These are phyloP conservation scores for Acronicta aceris DNA, from an alignment of 2,888 invertebrate species.

Conservation along the genomic window DNA sequence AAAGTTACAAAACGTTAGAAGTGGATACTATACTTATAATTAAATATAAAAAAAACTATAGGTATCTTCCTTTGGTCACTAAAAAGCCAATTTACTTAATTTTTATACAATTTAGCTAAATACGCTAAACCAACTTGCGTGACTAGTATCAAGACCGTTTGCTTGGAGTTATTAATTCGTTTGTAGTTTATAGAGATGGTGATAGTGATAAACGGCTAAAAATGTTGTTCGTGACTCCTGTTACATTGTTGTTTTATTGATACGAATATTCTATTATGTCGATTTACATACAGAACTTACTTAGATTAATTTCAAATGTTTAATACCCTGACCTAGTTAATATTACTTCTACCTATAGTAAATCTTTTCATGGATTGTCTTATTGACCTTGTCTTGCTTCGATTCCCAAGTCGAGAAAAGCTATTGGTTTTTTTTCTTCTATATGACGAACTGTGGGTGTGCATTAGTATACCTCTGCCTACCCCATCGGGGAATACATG, in stretches of 20 bases:
- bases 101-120: too few species aligned
- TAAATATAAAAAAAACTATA: too few species aligned
- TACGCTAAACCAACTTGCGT: neutral
- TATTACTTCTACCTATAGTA: neutral
- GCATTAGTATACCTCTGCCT: too few species aligned
- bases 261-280: slow-evolving; percentile 32
- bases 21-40: too few species aligned
- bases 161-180: slow-evolving; percentile 12
- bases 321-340: slow-evolving; percentile 33
- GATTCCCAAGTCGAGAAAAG: too few species aligned
- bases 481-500: too few species aligned
- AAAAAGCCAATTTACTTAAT: too few species aligned
- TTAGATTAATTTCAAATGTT: neutral
- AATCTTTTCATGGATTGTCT: neutral
- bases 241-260: slow-evolving; percentile 46
- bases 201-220: slow-evolving; percentile 42
- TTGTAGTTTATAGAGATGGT: slow-evolving; percentile 34
- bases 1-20: too few species aligned
- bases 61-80: too few species aligned
- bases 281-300: slow-evolving; percentile 31
- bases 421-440: too few species aligned
- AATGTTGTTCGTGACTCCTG: slow-evolving; percentile 46
- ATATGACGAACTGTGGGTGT: too few species aligned
- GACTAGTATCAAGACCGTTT: slow-evolving; percentile 36
- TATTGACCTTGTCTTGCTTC: too few species aligned